Evolutionary conservation across 2,113 vertebrate species (phyloP), one percentile per base, ranked within the genome.

Genomic region (Grantiella picta): DNA sequence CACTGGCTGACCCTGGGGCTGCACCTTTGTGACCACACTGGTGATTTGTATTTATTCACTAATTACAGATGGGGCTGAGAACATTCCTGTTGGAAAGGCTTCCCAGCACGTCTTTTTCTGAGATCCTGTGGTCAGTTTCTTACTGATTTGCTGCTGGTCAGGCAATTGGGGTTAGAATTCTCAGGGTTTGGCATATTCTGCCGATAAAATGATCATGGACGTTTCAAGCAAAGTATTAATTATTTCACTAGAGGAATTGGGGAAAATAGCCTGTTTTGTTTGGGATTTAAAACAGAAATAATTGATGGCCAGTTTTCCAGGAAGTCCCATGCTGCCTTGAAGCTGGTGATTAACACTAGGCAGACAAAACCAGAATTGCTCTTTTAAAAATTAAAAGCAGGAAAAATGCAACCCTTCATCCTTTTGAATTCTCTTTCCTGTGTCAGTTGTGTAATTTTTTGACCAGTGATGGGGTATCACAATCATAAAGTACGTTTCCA

Each of bases 401-500:
- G 50, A 86, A 64, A 89, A 35, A 59, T 68, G 28, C 8, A 76
- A 36, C 15, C 33, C 24, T 75, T 89, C 42, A 23, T 75, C 81
- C 49, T 66, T 75, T 53, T 82, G 31, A 64, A 56, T 86, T 71
- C 20, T 54, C 16, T 84, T 81, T 84, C 56, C 63, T 92, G 38
- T 92, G 71, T 70, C 44, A 50, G 8, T 79, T 63, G 29, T 57
- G 3, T 54, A 3, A 1, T 64, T 63, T 91, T 80, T 89, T 93
- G 84, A 78, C 59, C 52, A 38, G 59, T 59, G 71, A 52, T 77
- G 54, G 17, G 8, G 2, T 81, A 88, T 81, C 40, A 54, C 45
- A 59, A 12, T 82, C 81, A 13, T 88, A 81, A 92, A 93, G 79
- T 88, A 75, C 49, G 24, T 92, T 94, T 94, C 85, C 68, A 53